These are phyloP conservation scores for Intellagama lesueurii DNA, from an alignment of 2,797 vertebrate genomes.

Conservation along the genomic window DNA sequence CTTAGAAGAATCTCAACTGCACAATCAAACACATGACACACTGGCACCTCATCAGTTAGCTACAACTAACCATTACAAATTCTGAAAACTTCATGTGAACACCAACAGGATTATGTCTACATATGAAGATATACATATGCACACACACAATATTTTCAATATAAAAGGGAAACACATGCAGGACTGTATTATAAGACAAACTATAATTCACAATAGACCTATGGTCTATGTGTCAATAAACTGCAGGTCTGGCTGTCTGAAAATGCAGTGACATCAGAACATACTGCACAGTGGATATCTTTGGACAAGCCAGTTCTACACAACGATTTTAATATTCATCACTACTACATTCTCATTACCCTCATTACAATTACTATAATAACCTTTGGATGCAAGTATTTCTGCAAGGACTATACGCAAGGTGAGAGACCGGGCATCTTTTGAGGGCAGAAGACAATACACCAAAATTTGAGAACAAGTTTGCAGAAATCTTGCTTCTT, in stretches of 20 bases:
- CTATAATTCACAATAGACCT: neutral
- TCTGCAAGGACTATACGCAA: conserved; percentile 94
- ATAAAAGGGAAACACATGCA: neutral
- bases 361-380: conserved; percentile 13
- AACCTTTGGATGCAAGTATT: conserved; percentile 93
- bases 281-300: neutral
- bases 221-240: neutral
- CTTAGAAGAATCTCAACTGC: too few relatives aligned
- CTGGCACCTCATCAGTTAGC: too few relatives aligned
- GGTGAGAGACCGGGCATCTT: conserved; percentile 90
- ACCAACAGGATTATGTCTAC: too few relatives aligned
- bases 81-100: too few relatives aligned
- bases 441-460: conserved; percentile 91
- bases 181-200: neutral
- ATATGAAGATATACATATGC: too few relatives aligned
- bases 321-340: neutral
- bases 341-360: too few relatives aligned
- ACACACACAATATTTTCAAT: neutral
- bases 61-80: too few relatives aligned
- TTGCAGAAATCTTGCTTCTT: conserved; percentile 93
- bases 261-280: neutral
- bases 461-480: conserved; percentile 91
- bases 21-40: too few relatives aligned
- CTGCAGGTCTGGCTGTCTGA: neutral
- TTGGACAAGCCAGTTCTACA: neutral